Percentiles rank a stretch among this genome's conserved stretches.
Evolutionary conservation across 2,797 vertebrate genomes (phyloP).

Genomic region (Epinephelus malabaricus): DNA sequence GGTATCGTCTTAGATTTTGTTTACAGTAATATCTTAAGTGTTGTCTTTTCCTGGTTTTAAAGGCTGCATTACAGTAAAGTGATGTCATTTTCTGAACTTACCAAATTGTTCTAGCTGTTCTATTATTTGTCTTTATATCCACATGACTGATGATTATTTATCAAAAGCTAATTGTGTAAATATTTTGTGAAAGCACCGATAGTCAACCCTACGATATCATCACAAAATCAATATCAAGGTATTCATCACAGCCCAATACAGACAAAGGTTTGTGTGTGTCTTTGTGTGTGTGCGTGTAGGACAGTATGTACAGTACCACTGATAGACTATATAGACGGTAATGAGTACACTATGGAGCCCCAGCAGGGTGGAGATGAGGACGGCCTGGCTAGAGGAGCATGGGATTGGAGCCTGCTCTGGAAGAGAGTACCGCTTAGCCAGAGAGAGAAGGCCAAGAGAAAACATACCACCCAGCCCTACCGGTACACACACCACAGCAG

Average conservation of each 20-base stretch:
- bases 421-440: conserved; percentile 96
- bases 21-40: no score
- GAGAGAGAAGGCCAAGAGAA: conserved; percentile 95
- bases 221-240: no score
- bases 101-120: no score
- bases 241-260: not conserved
- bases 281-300: conserved; percentile 85
- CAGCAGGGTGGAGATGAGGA: conserved; percentile 99
- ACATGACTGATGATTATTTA: no score
- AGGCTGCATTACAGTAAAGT: no score
- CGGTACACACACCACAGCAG: conserved; percentile 86
- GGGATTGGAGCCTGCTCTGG: conserved; percentile 99
- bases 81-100: no score
- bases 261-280: not conserved
- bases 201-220: no score
- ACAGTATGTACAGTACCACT: conserved; percentile 98
- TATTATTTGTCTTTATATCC: no score
- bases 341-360: conserved; percentile 98
- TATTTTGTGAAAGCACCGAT: no score
- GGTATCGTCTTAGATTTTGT: no score
- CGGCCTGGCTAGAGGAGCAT: conserved; percentile 97
- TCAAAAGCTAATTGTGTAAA: no score
- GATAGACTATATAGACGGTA: conserved; percentile 99
- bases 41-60: no score
- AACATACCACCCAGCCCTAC: conserved; percentile 96